Conservation (phyloP, 2,888 invertebrate species). For the Caenorhabditis sp. region DNA sequence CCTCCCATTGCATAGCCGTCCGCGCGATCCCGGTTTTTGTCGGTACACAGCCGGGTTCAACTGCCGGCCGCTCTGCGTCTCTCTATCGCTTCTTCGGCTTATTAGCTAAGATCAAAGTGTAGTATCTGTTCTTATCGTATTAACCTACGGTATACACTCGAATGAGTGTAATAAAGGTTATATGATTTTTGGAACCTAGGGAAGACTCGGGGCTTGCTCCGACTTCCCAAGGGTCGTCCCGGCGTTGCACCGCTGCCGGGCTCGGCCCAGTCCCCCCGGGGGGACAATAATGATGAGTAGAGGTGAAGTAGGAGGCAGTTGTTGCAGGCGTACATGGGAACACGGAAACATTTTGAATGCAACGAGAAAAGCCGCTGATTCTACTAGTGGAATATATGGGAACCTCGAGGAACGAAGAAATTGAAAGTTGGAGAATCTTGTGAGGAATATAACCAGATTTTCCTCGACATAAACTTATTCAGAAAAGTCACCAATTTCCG, state of each 20-base stretch:
- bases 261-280: slow-evolving; percentile 58
- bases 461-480: too few species aligned
- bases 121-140: slow-evolving; percentile 68
- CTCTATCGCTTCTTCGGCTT: slow-evolving; percentile 63
- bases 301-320: too few species aligned
- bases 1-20: background rate
- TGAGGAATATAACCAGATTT: too few species aligned
- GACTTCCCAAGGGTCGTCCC: slow-evolving; percentile 62
- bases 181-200: slow-evolving; percentile 61
- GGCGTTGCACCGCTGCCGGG: slow-evolving; percentile 63
- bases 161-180: slow-evolving; percentile 65
- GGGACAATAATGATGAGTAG: slow-evolving; percentile 17
- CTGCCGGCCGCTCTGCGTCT: background rate
- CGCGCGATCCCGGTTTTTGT: background rate
- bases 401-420: too few species aligned
- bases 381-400: too few species aligned
- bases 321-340: too few species aligned
- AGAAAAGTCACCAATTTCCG: too few species aligned
- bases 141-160: slow-evolving; percentile 66
- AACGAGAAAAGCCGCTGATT: too few species aligned
- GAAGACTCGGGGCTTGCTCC: slow-evolving; percentile 62
- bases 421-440: too few species aligned
- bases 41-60: background rate
- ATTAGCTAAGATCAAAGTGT: slow-evolving; percentile 69
- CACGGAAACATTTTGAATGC: too few species aligned